Evolutionary conservation across 2,888 invertebrate species (phyloP).

Genomic region (Lasioglossum morio): DNA sequence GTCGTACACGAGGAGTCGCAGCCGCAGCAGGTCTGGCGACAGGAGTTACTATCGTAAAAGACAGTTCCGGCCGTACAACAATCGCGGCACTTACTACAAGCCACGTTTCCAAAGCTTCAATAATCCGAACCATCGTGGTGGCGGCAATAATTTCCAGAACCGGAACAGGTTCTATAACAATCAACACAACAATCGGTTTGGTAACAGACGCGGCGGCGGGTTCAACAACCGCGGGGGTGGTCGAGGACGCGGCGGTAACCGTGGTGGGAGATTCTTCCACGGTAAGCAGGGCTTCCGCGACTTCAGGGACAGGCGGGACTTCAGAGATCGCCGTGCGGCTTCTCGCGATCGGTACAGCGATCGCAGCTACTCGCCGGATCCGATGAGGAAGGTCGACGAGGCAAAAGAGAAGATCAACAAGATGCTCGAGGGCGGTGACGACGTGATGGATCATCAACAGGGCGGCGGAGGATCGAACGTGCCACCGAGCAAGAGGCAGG

Average conservation of each 20-base stretch:
- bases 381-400: conserved; percentile 85
- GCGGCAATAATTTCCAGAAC: conserved; percentile 83
- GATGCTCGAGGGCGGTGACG: conserved; percentile 85
- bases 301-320: conserved; percentile 88
- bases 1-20: conserved; percentile 86
- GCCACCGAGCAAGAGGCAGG: conserved; percentile 84
- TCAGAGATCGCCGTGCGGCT: conserved; percentile 87
- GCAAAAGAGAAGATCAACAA: conserved; percentile 87
- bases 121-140: conserved; percentile 86
- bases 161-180: conserved; percentile 81
- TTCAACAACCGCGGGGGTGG: conserved; percentile 80
- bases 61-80: conserved; percentile 86
- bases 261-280: conserved; percentile 82
- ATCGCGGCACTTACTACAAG: conserved; percentile 92
- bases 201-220: conserved; percentile 79
- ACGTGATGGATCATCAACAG: conserved; percentile 73
- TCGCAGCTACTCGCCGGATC: conserved; percentile 85
- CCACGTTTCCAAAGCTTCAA: conserved; percentile 90
- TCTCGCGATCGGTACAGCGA: conserved; percentile 85
- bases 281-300: conserved; percentile 87
- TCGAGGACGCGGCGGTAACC: conserved; percentile 76
- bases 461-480: conserved; percentile 67
- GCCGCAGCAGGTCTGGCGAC: conserved; percentile 85
- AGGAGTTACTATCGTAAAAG: conserved; percentile 82
- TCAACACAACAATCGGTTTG: conserved; percentile 80